A percentile compares a stretch with the other conserved stretches of the same genome.
These are phyloP conservation scores for Acrossocheilus fasciatus DNA, from an alignment of 2,797 vertebrate genomes.

Conservation along the genomic window DNA sequence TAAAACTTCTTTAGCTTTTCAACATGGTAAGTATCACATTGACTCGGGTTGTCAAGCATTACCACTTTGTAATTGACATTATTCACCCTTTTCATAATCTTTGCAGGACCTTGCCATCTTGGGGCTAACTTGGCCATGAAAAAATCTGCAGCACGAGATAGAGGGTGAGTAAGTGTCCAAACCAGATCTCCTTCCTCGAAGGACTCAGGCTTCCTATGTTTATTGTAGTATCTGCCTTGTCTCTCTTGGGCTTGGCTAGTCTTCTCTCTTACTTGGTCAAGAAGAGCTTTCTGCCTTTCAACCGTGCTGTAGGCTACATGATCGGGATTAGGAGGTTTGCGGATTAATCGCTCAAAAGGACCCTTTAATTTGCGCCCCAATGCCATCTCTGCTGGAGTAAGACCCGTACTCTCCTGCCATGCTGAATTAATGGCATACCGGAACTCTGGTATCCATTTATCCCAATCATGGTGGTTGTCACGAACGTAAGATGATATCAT, in stretches of 20 bases:
- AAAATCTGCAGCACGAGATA: not conserved
- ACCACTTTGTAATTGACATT: not conserved
- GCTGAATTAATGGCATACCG: slow-evolving; percentile 21
- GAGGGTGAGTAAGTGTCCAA: not conserved
- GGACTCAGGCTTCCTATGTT: not conserved
- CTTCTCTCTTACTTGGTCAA: not conserved
- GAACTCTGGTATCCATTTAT: slow-evolving; percentile 24
- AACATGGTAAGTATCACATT: too few species aligned
- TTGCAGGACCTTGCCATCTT: not conserved
- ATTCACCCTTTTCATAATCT: not conserved
- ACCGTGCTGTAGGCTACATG: not conserved
- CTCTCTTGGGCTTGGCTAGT: not conserved
- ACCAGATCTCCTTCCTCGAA: not conserved
- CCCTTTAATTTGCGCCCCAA: not conserved
- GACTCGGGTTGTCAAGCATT: too few species aligned
- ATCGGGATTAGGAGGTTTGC: not conserved
- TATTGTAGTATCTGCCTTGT: not conserved
- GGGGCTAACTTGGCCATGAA: not conserved
- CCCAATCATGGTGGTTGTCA: slow-evolving; percentile 22
- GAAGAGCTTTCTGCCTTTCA: not conserved
- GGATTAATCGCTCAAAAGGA: not conserved
- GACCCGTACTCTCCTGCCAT: slow-evolving; percentile 18
- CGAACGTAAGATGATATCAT: slow-evolving; percentile 18
- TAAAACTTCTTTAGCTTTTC: too few species aligned
- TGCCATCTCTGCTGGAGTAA: slow-evolving; percentile 30